Conservation (phyloP, 2,888 invertebrate genomes). For the Agriopis marginaria region DNA sequence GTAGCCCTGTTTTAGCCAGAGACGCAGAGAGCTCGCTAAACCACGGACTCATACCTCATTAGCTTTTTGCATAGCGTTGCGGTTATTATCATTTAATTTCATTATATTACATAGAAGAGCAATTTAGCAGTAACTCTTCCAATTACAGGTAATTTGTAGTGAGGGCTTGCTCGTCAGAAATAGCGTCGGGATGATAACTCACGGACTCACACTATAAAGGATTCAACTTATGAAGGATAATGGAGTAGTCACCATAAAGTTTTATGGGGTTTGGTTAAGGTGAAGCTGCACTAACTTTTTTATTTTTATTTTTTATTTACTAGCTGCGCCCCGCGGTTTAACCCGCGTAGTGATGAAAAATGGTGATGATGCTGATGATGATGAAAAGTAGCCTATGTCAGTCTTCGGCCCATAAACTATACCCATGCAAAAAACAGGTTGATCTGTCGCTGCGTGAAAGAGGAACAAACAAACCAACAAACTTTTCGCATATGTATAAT, state of each 20-base stretch:
- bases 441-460: too few species aligned
- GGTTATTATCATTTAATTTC: constrained; percentile 47
- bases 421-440: too few species aligned
- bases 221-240: constrained; percentile 75
- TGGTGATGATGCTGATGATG: too few species aligned
- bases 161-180: constrained; percentile 68
- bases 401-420: too few species aligned
- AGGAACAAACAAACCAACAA: too few species aligned
- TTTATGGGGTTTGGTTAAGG: constrained; percentile 61
- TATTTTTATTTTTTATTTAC: too few species aligned
- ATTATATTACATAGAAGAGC: constrained; percentile 45
- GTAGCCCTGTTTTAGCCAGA: neutral
- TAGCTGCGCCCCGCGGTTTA: too few species aligned
- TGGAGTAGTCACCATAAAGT: constrained; percentile 70
- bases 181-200: constrained; percentile 66
- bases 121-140: constrained; percentile 53
- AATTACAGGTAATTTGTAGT: constrained; percentile 59
- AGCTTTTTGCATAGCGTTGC: constrained; percentile 30
- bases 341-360: too few species aligned
- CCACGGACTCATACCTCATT: neutral
- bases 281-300: too few species aligned
- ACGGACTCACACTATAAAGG: constrained; percentile 61
- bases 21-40: neutral
- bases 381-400: too few species aligned
- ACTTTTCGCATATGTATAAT: too few species aligned